Evolutionary conservation across 1,140 invertebrate species (phyloP).

Genomic region (Drosophila teissieri): DNA sequence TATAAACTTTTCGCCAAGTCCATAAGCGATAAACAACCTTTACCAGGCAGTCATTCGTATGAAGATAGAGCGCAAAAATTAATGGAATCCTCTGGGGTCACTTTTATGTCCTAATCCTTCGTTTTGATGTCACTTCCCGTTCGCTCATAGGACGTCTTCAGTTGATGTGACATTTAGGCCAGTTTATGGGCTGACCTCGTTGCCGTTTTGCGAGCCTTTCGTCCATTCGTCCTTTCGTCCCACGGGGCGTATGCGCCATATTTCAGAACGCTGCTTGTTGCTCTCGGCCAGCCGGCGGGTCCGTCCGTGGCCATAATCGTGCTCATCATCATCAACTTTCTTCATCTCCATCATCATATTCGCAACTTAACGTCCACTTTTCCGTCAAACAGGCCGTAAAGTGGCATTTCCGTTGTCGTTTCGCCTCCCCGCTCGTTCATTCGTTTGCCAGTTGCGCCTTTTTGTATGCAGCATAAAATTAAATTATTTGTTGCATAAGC

Average conservation of each 20-base stretch:
- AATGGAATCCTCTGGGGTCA: slow-evolving; percentile 14
- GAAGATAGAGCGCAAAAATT: slow-evolving; percentile 26
- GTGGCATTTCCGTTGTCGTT: slow-evolving; percentile 77
- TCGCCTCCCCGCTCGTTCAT: slow-evolving; percentile 31
- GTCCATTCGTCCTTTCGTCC: slow-evolving; percentile 33
- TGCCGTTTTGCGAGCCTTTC: slow-evolving; percentile 36
- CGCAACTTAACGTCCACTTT: slow-evolving; percentile 81
- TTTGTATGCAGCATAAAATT: slow-evolving; percentile 81
- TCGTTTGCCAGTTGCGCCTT: slow-evolving; percentile 52
- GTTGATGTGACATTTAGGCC: slow-evolving; percentile 70
- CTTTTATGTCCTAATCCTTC: slow-evolving; percentile 51
- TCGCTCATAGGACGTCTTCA: slow-evolving; percentile 29
- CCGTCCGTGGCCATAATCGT: slow-evolving; percentile 37
- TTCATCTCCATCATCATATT: slow-evolving; percentile 74
- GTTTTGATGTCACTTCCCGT: slow-evolving; percentile 37
- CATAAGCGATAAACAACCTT: background rate
- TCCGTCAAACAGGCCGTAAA: slow-evolving; percentile 81
- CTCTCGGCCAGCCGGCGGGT: slow-evolving; percentile 10
- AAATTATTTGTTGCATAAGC: slow-evolving; percentile 83
- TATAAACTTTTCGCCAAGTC: background rate
- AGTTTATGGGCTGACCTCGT: slow-evolving; percentile 72
- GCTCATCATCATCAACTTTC: slow-evolving; percentile 56
- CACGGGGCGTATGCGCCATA: slow-evolving; percentile 62
- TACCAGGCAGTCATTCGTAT: slow-evolving; percentile 20
- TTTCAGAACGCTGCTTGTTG: slow-evolving; percentile 42